Evolutionary conservation across 1,140 invertebrate genomes (phyloP), one percentile per base, ranked within the genome.

Genomic region (Drosophila kohkoa): DNA sequence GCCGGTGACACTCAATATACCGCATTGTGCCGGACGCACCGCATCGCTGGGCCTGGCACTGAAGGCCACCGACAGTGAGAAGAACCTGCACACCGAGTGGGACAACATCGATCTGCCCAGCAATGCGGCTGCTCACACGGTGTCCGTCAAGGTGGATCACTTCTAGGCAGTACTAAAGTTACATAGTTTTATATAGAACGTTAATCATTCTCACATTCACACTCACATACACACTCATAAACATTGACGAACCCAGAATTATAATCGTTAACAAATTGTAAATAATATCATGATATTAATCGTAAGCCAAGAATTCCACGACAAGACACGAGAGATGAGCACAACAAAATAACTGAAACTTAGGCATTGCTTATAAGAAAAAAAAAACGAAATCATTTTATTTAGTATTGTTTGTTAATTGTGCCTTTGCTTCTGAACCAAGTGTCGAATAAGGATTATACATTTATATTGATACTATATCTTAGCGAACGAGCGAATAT

Each of bases 111-210:
- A 95, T 93, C 94, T 95, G 88, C 96, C 94, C 77, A 94, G 95
- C 38, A 97, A 95, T 93, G 96, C 96, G 82, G 97, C 95, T 5
- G 95, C 96, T 20, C 96, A 97, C 91, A 97, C 96, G 75, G 96
- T 98, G 6, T 96, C 97, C 48, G 97, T 98, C 55, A 95, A 97
- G 93, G 96, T 98, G 52, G 97, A 98, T 93, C 97, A 98, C 93
- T 98, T 98, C 93, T 98, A 89, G 73, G 57, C 62, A 49, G 46
- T 48, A 72, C 11, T 59, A 55, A 49, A 78, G 58, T 77, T 79
- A 49, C 41, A 67, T 70, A 75, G 51, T 66, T 59, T 73, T 64
- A 68, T 59, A 77, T 64, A 68, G 13, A 55, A 46, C 63, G 51
- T 54, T 73, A 66, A 62, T 65, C 59, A 76, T 45, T 28, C 54